Evolutionary conservation across 2,113 vertebrate genomes (phyloP), one percentile per base, ranked within the genome.

Genomic region (Boulengeromyrus knoepffleri): DNA sequence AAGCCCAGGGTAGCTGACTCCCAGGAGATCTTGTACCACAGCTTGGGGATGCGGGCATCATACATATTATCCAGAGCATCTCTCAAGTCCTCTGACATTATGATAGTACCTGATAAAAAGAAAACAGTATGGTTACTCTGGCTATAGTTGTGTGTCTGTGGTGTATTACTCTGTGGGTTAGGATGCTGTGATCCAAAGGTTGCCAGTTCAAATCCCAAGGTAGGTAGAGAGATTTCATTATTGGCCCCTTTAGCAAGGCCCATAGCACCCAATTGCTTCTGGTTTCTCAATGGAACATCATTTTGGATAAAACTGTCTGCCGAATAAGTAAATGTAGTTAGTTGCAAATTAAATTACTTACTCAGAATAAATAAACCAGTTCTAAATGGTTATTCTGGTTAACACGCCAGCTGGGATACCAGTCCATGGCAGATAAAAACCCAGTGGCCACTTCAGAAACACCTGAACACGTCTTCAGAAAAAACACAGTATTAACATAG

Each of bases 31-130:
- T 93, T 96, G 90, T 95, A 95, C 97, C 97, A 97, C 9, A 95
- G 89, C 50, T 94, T 94, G 0, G 97, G 97, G 85, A 97, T 93
- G 89, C 96, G 95, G 31, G 97, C 96, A 3, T 97, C 94, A 58
- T 96, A 97, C 93, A 97, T 96, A 90, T 93, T 96, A 95, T 97
- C 96, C n/a, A 97, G 95, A 12, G 96, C 96, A 84, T 97, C 96
- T 7, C 96, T 94, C 90, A 97, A 91, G 89, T 97, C 96, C 94
- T 97, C 96, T 8, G 96, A 97, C 97, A 97, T 97, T 92, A 97
- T 96, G 92, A 97, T 97, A 58, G 96, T 95, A n/a, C 96, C 96
- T 97, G 91, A 45, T 10, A 45, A 46, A 89, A 7, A 74, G 12
- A 62, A 56, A 45, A 15, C 7, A 45, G 31, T 17, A 21, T 8